Base-by-base conservation (phyloP, 2,888 invertebrate genomes). In the Cancer borealis region DNA sequence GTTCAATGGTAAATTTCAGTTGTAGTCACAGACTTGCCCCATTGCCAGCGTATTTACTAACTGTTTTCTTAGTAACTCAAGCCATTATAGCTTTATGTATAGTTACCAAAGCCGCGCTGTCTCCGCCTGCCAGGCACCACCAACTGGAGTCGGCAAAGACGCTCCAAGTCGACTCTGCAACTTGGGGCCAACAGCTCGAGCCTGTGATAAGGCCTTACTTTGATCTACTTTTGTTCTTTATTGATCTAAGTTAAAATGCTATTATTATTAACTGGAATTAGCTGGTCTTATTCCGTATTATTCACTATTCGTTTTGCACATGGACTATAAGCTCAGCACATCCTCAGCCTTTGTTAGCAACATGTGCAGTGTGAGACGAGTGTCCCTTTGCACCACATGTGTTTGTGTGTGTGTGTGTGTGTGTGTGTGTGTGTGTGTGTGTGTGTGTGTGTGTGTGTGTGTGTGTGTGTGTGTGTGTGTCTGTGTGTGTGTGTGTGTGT, bases 211-310 rank as follows among this genome's bases (percentile, higher is more conserved):
- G 84, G 45, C 30, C 46, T 88, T 93, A 45, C 88, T 66, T 92
- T 30, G 54, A 46, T 88, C 47, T 92, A 39, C 92, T 39, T 84
- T 94, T 92, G 60, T 90, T 92, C 66, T 45, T 88, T 93, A 92
- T 30, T 66, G 26, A 26, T 39, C 49, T 91, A 93, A 92, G 79
- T 91, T 92, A 88, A 88, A 60, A 91, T 93, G 47, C 88, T 94
- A 46, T 91, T 94, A 91, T 94, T 66, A 49, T 88, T 93, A 54
- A 39, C 89, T 84, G 95, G 93, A 95, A 93, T 95, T 87, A 95
- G 95, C 95, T 95, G 95, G 95, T 54, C 95, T 95, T 87, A 79
- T 95, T 93, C 95, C 93, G 88, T 30, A 79, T 73, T 54, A 92
- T 88, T 93, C 79, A 92, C 92, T 46, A 91, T 54, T 88, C 91